Evolutionary conservation across 2,797 vertebrate genomes (phyloP).

Genomic region (Cuniculus paca): DNA sequence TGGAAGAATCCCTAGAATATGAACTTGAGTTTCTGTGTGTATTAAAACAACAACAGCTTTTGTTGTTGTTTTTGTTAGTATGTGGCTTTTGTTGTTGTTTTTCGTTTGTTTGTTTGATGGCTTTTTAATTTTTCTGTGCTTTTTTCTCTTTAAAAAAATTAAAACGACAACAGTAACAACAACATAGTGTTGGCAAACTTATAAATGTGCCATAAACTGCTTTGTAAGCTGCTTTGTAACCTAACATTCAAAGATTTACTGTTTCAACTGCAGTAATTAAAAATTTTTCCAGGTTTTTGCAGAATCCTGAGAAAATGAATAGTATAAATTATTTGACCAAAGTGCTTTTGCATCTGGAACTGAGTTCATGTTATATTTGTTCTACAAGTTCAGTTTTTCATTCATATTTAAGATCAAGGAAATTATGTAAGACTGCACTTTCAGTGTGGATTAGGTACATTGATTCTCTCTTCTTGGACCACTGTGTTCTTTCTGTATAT

Average conservation of each 20-base stretch:
- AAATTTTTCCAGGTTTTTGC: background rate
- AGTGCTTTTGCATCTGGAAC: constrained; percentile 54
- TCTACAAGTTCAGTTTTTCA: constrained; percentile 5
- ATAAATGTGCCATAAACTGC: constrained; percentile 33
- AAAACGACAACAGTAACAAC: constrained; percentile 37
- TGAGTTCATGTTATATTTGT: constrained; percentile 49
- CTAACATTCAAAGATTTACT: background rate
- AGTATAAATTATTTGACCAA: constrained; percentile 55
- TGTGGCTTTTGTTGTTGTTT: too few species aligned
- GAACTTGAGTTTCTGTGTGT: constrained; percentile 61
- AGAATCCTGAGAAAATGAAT: constrained; percentile 50
- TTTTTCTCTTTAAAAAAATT: background rate
- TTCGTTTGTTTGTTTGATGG: too few species aligned
- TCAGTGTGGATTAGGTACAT: constrained; percentile 9
- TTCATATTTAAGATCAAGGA: constrained; percentile 64
- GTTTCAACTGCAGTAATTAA: constrained; percentile 61
- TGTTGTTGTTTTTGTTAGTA: too few species aligned
- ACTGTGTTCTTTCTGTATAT: constrained; percentile 15
- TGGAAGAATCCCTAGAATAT: constrained; percentile 76
- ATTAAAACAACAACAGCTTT: constrained; percentile 25
- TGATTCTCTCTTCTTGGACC: constrained; percentile 13
- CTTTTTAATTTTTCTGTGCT: too few species aligned
- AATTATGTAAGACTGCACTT: background rate
- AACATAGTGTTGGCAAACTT: constrained; percentile 63
- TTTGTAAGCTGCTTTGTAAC: constrained; percentile 50